phyloP scores from a whole-genome alignment of 1,140 invertebrate genomes.

The Caenorhabditis elegans region WBcel235 BX284602.5:8482001-8482500 shows the following conservation, averaged over 20 bases:
- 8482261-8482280: no score
- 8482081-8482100: conserved; percentile 11
- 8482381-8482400: neutral
- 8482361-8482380: neutral
- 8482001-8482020: neutral
- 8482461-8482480: no score
- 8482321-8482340: conserved; percentile 11
- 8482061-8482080: conserved; percentile 3
- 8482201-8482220: neutral
- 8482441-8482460: neutral
- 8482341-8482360: neutral
- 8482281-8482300: neutral
- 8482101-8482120: conserved; percentile 25
- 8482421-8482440: neutral
- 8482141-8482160: neutral
- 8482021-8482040: neutral
- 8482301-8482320: neutral
- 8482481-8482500: no score
- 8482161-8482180: conserved; percentile 29
- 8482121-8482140: conserved; percentile 34
- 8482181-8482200: conserved; percentile 48
- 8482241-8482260: no score
- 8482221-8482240: no score
- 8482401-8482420: neutral
- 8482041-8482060: conserved; percentile 25